Conservation (phyloP, 1,140 invertebrate genomes). For the Portunus trituberculatus region DNA sequence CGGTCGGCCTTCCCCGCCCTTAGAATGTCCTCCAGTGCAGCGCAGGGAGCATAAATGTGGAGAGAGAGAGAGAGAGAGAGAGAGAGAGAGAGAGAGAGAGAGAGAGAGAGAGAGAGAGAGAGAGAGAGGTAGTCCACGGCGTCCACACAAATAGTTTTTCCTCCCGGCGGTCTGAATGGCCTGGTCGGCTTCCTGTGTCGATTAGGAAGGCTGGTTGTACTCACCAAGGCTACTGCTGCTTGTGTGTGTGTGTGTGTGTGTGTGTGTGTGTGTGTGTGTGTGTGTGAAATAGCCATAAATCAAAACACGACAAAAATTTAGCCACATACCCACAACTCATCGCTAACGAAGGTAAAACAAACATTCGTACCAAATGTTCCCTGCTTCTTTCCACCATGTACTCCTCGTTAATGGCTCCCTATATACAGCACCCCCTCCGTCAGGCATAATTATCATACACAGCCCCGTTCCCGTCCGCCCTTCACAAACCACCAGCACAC, state of each 20-base stretch:
- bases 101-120: conserved; percentile 6
- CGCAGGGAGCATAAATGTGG: neutral
- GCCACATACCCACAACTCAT: neutral
- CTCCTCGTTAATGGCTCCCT: neutral
- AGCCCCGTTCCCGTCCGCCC: neutral
- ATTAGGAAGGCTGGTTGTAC: neutral
- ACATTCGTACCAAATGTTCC: neutral
- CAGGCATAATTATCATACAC: neutral
- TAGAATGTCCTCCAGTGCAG: neutral
- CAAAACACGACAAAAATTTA: neutral
- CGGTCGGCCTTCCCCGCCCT: neutral
- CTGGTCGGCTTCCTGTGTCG: neutral
- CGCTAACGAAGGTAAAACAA: neutral
- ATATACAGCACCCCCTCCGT: neutral
- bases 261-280: neutral
- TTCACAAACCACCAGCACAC: neutral
- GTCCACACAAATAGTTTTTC: neutral
- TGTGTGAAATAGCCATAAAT: conserved; percentile 19
- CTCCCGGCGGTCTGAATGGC: neutral
- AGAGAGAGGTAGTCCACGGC: neutral
- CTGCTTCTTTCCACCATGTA: neutral
- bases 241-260: conserved; percentile 18
- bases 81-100: conserved; percentile 37
- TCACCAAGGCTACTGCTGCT: neutral
- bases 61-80: neutral